These are phyloP conservation scores for Andricus grossulariae DNA, from an alignment of 1,140 invertebrate species.

Conservation along the genomic window DNA sequence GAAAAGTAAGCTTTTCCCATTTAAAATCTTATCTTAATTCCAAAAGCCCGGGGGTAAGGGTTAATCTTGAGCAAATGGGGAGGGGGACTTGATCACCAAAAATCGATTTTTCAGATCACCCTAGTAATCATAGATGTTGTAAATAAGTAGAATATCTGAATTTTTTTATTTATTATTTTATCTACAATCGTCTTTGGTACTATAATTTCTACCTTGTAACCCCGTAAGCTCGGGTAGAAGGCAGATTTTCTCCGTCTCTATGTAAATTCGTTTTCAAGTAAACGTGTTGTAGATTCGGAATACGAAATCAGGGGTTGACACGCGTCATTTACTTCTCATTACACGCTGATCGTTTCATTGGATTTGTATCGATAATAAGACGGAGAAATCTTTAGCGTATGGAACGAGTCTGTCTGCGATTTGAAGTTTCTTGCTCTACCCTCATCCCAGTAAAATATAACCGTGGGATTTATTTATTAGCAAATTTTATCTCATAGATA, in stretches of 20 bases:
- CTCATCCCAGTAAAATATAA: background rate
- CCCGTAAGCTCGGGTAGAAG: background rate
- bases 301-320: constrained; percentile 28
- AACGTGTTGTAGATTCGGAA: constrained; percentile 26
- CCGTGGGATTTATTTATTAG: background rate
- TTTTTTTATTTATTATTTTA: too few species aligned
- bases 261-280: constrained; percentile 23
- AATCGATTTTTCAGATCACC: too few species aligned
- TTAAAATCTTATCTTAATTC: too few species aligned
- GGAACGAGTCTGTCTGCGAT: background rate
- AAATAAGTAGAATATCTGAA: too few species aligned
- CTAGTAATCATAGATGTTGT: too few species aligned
- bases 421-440: background rate
- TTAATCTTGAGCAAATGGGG: too few species aligned
- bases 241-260: constrained; percentile 23
- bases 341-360: constrained; percentile 3
- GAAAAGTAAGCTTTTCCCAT: too few species aligned
- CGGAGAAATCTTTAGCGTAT: background rate
- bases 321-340: constrained; percentile 45
- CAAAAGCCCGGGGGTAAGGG: too few species aligned
- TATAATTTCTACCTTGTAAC: too few species aligned
- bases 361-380: constrained; percentile 25
- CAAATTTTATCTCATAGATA: background rate
- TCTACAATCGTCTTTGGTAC: too few species aligned
- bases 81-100: too few species aligned